A percentile compares a stretch with the other conserved stretches of the same genome.
These are phyloP conservation scores for Metellina segmentata DNA, from an alignment of 2,888 invertebrate species.

Conservation along the genomic window DNA sequence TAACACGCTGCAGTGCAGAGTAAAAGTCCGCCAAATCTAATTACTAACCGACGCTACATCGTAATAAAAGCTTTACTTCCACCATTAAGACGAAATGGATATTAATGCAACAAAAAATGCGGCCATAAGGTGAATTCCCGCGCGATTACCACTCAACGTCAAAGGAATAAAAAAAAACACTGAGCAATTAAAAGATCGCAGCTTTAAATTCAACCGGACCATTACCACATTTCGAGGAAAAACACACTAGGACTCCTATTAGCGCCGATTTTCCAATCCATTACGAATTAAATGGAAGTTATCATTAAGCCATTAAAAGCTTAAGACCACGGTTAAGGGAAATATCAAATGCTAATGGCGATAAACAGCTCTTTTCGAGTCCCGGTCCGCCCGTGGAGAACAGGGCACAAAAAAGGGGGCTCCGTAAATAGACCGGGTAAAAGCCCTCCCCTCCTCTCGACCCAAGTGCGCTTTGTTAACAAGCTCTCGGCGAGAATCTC, in stretches of 20 bases:
- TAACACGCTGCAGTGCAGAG: too few relatives aligned
- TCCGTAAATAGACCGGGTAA: conserved; percentile 37
- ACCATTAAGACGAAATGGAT: background rate
- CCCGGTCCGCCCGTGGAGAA: background rate
- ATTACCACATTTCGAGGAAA: conserved; percentile 33
- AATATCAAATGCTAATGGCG: conserved; percentile 64
- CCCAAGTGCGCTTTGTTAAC: conserved; percentile 44
- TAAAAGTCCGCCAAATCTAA: background rate
- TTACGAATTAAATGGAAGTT: conserved; percentile 50
- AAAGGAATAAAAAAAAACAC: background rate
- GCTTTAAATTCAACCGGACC: conserved; percentile 36
- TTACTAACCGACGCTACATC: background rate
- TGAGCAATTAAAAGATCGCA: conserved; percentile 36
- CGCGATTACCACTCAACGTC: background rate
- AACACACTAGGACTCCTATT: conserved; percentile 40
- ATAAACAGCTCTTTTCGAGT: conserved; percentile 34
- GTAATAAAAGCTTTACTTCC: background rate
- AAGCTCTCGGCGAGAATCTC: conserved; percentile 11
- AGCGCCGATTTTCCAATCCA: conserved; percentile 37
- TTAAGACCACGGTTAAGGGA: conserved; percentile 42
- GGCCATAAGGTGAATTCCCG: too few relatives aligned
- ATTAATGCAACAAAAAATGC: background rate
- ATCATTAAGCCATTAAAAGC: conserved; percentile 62
- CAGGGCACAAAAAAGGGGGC: background rate
- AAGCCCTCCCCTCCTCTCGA: conserved; percentile 37